Evolutionary conservation across 2,888 invertebrate species (phyloP).

Genomic region (Galerucella nymphaeae): DNA sequence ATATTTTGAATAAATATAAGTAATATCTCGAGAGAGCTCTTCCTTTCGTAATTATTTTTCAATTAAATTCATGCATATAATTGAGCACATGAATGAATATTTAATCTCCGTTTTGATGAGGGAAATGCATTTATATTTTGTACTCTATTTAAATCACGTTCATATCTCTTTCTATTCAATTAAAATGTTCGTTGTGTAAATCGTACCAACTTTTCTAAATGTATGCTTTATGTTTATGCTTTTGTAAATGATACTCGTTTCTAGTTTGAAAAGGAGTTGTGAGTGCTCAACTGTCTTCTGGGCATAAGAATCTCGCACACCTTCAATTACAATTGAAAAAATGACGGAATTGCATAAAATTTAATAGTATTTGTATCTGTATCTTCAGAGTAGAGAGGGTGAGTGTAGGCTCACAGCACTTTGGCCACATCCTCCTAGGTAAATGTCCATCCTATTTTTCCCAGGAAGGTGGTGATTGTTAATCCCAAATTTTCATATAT

Average conservation of each 20-base stretch:
- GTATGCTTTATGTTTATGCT: not conserved
- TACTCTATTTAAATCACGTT: not conserved
- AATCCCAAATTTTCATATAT: not conserved
- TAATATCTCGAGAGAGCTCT: constrained; percentile 21
- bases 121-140: constrained; percentile 14
- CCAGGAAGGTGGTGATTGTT: too few species aligned
- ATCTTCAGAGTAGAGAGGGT: too few species aligned
- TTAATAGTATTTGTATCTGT: too few species aligned
- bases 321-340: too few species aligned
- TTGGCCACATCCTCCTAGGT: too few species aligned
- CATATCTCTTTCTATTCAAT: not conserved
- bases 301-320: too few species aligned
- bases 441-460: too few species aligned
- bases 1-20: constrained; percentile 28
- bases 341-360: too few species aligned
- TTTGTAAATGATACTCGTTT: not conserved
- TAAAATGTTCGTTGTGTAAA: not conserved
- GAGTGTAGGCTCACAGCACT: too few species aligned
- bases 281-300: too few species aligned
- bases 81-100: constrained; percentile 28
- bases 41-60: constrained; percentile 28
- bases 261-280: too few species aligned
- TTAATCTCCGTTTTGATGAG: constrained; percentile 7
- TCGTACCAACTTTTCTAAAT: not conserved
- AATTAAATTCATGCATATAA: constrained; percentile 19